Conservation (phyloP, 1,140 invertebrate species). For the Drosophila insularis region DNA sequence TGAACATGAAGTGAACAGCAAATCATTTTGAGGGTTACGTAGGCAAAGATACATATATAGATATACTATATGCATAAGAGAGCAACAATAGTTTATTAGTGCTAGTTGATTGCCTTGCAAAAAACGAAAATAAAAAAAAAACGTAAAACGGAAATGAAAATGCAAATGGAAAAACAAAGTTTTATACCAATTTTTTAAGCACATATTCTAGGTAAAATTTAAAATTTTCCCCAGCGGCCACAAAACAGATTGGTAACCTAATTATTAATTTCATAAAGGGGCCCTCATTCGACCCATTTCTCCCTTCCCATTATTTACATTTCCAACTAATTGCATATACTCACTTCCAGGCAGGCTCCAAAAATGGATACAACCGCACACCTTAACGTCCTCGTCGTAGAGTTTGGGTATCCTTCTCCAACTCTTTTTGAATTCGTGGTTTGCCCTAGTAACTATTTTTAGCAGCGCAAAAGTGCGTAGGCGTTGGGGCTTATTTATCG, state of each 20-base stretch:
- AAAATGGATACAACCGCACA: not conserved
- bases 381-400: not conserved
- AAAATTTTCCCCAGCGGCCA: not conserved
- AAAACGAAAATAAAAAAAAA: not conserved
- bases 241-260: no score
- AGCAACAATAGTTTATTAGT: constrained; percentile 55
- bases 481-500: not conserved
- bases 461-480: not conserved
- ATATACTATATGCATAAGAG: not conserved
- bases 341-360: not conserved
- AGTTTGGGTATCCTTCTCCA: not conserved
- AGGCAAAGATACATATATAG: not conserved
- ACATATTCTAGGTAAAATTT: not conserved
- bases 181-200: not conserved
- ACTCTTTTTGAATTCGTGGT: not conserved
- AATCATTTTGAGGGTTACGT: not conserved
- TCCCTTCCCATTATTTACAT: no score
- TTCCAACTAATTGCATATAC: not conserved
- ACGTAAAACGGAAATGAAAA: constrained; percentile 34
- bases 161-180: constrained; percentile 39
- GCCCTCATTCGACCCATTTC: no score
- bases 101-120: constrained; percentile 27
- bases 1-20: not conserved
- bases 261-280: no score
- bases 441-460: constrained; percentile 32